These are phyloP conservation scores for Plecotus auritus DNA, from an alignment of 2,113 vertebrate species.

Conservation along the genomic window DNA sequence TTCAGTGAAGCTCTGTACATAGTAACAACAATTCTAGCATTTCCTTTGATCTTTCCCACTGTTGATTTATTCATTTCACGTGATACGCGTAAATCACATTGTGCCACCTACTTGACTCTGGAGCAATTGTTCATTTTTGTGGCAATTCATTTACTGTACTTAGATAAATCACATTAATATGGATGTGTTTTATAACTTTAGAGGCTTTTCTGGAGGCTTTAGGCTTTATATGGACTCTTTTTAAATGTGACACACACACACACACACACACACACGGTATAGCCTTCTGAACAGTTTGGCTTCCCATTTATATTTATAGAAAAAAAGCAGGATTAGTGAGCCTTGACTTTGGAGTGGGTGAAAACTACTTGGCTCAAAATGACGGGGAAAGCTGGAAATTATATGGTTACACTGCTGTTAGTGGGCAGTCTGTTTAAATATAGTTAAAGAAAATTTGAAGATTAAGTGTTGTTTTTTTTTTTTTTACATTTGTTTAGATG, in stretches of 20 bases:
- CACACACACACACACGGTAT: neutral
- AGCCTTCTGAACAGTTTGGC: neutral
- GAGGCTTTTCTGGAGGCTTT: neutral
- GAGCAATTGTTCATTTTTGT: constrained; percentile 59
- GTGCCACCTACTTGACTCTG: constrained; percentile 36
- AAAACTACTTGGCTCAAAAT: neutral
- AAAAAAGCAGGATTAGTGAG: neutral
- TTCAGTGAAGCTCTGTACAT: constrained; percentile 47
- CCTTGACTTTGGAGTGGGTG: neutral
- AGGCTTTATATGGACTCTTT: neutral
- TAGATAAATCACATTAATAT: constrained; percentile 45
- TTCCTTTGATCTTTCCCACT: constrained; percentile 61
- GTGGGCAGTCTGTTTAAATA: neutral
- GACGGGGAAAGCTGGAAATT: neutral
- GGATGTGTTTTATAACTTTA: neutral
- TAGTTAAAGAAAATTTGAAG: neutral
- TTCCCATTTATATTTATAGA: neutral
- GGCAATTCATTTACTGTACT: constrained; percentile 25
- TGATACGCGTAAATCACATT: constrained; percentile 53
- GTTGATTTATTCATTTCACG: constrained; percentile 34
- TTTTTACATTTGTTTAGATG: neutral
- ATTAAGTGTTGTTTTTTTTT: neutral
- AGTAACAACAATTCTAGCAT: constrained; percentile 43
- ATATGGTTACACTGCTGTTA: neutral
- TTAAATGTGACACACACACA: neutral